Conservation (phyloP, 1,140 invertebrate genomes). For the Hetaerina americana region DNA sequence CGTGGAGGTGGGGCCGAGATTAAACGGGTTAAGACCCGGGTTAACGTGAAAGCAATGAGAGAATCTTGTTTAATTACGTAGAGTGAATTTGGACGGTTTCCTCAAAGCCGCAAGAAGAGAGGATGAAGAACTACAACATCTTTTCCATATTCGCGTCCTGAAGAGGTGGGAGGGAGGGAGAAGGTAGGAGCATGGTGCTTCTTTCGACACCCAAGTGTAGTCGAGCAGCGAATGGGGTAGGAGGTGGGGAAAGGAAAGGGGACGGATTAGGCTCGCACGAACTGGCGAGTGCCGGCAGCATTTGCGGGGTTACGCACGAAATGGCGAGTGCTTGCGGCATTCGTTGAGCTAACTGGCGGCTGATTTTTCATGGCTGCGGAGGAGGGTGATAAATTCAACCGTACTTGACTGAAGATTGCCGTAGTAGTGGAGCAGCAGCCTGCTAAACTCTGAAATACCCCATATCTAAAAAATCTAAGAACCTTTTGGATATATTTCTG, state of each 20-base stretch:
- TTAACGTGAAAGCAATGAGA: neutral
- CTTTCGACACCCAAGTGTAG: neutral
- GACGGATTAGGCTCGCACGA: neutral
- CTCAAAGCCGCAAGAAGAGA: neutral
- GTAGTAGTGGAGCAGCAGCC: neutral
- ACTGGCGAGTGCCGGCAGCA: neutral
- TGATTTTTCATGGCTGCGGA: slow-evolving; percentile 5
- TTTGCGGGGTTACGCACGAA: neutral
- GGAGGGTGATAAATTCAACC: slow-evolving; percentile 4
- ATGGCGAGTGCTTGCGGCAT: neutral
- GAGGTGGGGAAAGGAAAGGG: neutral
- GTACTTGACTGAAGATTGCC: slow-evolving; percentile 7
- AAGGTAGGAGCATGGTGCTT: neutral
- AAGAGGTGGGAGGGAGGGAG: too few species aligned
- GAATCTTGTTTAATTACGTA: neutral
- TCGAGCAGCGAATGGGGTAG: neutral
- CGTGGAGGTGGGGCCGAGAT: neutral
- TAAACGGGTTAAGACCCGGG: neutral
- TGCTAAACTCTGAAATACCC: neutral
- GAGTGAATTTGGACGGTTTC: neutral
- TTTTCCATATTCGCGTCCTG: too few species aligned
- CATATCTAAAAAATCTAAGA: neutral
- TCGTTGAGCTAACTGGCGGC: slow-evolving; percentile 4
- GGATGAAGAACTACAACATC: neutral
- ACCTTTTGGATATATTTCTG: too few species aligned